phyloP scores from a whole-genome alignment of 2,797 vertebrate genomes.

The Sebastes ruberrimus region DNA sequence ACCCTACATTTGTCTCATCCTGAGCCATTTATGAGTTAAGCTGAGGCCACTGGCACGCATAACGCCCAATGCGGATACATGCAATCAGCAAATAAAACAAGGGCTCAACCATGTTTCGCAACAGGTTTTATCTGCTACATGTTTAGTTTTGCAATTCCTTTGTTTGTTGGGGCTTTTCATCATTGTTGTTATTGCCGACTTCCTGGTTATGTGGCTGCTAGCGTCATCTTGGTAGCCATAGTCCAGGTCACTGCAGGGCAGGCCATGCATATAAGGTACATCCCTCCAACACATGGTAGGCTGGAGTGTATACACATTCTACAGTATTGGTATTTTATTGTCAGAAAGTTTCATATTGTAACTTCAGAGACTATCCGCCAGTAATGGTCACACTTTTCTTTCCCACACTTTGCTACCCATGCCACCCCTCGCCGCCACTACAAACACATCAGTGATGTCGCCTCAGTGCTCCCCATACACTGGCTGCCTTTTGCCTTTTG shows the following conservation, averaged over 20 bases:
- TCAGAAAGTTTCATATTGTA: not conserved
- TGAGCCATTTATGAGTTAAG: not conserved
- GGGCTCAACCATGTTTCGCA: not conserved
- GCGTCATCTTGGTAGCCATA: not conserved
- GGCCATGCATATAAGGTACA: not conserved
- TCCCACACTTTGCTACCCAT: slow-evolving; percentile 40
- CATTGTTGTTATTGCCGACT: not conserved
- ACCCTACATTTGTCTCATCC: not conserved
- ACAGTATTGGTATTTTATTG: not conserved
- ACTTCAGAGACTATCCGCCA: not conserved
- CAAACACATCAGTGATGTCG: slow-evolving; percentile 21
- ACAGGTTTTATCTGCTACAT: not conserved
- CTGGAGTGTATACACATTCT: not conserved
- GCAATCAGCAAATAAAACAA: slow-evolving; percentile 14
- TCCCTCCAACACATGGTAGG: not conserved
- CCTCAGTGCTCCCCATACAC: slow-evolving; percentile 58
- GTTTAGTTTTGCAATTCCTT: slow-evolving; percentile 11
- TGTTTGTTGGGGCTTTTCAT: slow-evolving; percentile 4
- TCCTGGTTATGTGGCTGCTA: not conserved
- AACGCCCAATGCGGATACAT: not conserved
- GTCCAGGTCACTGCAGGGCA: not conserved
- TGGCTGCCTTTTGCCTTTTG: slow-evolving; percentile 66
- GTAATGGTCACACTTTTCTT: not conserved
- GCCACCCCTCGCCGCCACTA: not conserved
- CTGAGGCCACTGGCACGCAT: not conserved